A percentile compares a stretch with the other conserved stretches of the same genome.
phyloP scores from a whole-genome alignment of 1,140 invertebrate genomes.

The Drosophila hydei region DNA sequence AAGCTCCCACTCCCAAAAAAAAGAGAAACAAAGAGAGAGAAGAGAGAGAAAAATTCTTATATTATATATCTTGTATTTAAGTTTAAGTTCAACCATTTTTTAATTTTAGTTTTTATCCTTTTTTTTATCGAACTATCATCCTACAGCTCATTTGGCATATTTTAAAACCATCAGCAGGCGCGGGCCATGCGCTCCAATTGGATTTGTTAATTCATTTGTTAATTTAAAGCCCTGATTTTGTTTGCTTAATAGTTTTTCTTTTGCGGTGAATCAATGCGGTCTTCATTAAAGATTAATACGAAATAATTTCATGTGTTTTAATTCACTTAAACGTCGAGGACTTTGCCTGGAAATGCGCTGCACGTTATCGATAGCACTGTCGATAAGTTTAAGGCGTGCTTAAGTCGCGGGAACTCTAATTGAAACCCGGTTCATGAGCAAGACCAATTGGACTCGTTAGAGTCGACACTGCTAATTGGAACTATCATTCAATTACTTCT shows the following conservation, averaged over 20 bases:
- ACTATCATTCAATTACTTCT: too few species aligned
- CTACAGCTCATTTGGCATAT: neutral
- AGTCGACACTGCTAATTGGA: too few species aligned
- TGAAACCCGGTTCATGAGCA: too few species aligned
- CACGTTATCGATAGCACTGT: neutral
- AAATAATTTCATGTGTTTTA: conserved; percentile 10
- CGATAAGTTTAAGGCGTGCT: neutral
- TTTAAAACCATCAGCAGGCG: neutral
- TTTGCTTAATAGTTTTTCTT: conserved; percentile 12
- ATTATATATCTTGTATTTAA: conserved; percentile 15
- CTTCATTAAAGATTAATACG: conserved; percentile 26
- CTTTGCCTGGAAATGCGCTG: too few species aligned
- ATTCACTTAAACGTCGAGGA: neutral
- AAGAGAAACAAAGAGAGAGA: neutral
- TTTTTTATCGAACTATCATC: neutral
- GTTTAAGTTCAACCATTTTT: conserved; percentile 16
- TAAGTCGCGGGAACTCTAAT: too few species aligned
- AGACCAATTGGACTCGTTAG: too few species aligned
- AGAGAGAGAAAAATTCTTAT: conserved; percentile 3
- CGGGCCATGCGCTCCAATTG: neutral
- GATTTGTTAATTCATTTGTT: conserved; percentile 9
- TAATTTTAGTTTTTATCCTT: conserved; percentile 4
- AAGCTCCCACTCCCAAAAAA: neutral
- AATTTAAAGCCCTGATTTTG: too few species aligned
- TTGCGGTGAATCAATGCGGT: conserved; percentile 37